These are phyloP conservation scores for Neoniphon sammara DNA, from an alignment of 2,797 vertebrate genomes.

Conservation along the genomic window DNA sequence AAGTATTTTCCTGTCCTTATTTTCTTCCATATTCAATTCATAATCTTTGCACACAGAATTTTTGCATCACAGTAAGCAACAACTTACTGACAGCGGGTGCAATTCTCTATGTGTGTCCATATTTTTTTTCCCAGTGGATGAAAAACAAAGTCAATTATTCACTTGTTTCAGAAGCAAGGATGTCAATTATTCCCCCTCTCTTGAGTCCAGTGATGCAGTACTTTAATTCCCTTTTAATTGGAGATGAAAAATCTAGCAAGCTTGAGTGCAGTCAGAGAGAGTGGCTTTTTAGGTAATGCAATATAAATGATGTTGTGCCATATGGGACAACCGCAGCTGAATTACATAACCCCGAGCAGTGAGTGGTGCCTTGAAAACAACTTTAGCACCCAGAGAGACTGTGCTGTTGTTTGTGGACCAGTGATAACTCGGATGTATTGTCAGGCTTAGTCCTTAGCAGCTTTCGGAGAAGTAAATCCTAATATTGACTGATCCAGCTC, in stretches of 20 bases:
- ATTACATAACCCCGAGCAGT: constrained; percentile 69
- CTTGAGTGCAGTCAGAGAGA: constrained; percentile 64
- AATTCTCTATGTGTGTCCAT: constrained; percentile 27
- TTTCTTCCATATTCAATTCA: constrained; percentile 17
- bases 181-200: constrained; percentile 77
- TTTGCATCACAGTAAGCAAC: constrained; percentile 16
- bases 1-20: neutral
- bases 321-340: constrained; percentile 62
- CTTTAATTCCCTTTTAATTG: constrained; percentile 78
- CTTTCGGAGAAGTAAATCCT: neutral
- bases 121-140: constrained; percentile 29
- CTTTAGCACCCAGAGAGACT: constrained; percentile 41
- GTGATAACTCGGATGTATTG: neutral
- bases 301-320: constrained; percentile 76
- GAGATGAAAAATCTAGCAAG: constrained; percentile 74
- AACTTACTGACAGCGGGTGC: constrained; percentile 27
- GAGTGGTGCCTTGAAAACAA: constrained; percentile 63
- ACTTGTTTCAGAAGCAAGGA: constrained; percentile 66
- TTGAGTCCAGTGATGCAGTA: constrained; percentile 64
- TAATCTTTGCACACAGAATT: constrained; percentile 28
- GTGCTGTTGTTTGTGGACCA: constrained; percentile 33
- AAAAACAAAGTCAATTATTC: constrained; percentile 80
- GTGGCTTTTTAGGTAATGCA: constrained; percentile 76
- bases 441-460: neutral
- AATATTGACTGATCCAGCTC: neutral